A percentile compares a stretch with the other conserved stretches of the same genome.
Conservation (phyloP, 2,888 invertebrate genomes). For the Dolichopus griseipennis region DNA sequence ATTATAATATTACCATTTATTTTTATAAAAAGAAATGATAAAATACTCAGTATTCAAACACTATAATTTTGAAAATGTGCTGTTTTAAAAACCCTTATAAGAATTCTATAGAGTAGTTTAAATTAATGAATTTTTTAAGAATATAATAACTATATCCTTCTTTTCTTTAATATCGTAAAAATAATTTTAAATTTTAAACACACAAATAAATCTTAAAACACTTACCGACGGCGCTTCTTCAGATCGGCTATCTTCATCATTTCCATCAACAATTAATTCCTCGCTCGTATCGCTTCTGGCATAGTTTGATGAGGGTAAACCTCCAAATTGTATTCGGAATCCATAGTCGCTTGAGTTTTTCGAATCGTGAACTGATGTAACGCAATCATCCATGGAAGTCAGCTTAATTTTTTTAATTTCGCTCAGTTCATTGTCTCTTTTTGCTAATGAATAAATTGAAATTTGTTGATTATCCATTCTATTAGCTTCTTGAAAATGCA, state of each 20-base stretch:
- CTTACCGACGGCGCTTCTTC: conserved; percentile 43
- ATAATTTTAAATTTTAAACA: no score
- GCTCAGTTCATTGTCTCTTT: conserved; percentile 22
- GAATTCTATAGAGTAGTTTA: no score
- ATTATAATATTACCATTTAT: no score
- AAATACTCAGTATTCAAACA: no score
- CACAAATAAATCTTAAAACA: no score
- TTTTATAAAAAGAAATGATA: no score
- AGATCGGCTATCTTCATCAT: conserved; percentile 42
- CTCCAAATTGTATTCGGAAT: conserved; percentile 44
- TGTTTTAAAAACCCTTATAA: no score
- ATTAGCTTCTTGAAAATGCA: conserved; percentile 32
- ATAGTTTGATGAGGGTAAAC: conserved; percentile 41
- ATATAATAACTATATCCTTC: no score
- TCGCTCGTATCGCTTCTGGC: conserved; percentile 43
- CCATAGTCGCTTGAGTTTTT: conserved; percentile 43
- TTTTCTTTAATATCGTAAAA: no score
- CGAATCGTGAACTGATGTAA: conserved; percentile 23
- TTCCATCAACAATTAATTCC: conserved; percentile 43
- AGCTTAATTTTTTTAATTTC: conserved; percentile 43
- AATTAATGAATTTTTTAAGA: no score
- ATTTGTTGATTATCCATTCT: conserved; percentile 19
- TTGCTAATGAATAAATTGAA: conserved; percentile 17
- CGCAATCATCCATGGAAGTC: conserved; percentile 27
- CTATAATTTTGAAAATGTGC: no score